Base-by-base conservation (phyloP, 2,797 vertebrate species). In the Anguilla pacifica region DNA sequence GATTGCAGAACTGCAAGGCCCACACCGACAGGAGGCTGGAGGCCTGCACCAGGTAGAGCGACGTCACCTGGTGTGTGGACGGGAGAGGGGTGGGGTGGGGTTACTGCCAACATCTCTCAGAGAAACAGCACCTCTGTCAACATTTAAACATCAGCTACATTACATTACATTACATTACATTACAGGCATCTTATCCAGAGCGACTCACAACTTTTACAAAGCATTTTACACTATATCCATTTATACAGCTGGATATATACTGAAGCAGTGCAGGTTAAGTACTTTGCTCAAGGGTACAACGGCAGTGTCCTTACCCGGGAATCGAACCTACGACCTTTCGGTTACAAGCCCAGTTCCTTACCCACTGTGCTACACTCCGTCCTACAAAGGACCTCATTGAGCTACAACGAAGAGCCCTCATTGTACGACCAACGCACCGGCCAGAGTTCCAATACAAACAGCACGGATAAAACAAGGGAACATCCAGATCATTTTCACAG, bases 1-100 rank as follows among this genome's bases (percentile, higher is more conserved):
- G 95, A 94, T 99, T 99, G 90, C 97, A 97, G 94, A 99, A 99
- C 94, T 99, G 99, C n/a, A 99, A 95, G 22, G 97, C 87, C 94
- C 97, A 99, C 88, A 99, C 98, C 1, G 97, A 95, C 87, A 99
- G 94, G 89, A 99, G 94, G 86, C 95, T 94, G 46, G 93, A 90
- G 53, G 97, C 94, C 90, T 99, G 98, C 70, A 98, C 95, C 1
- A 97, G 89, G 87, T 98, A 99, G 13, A 99, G 93, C 87, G 96
- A 96, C 0, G 92, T 97, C 53, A 96, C 97, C 98, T 99, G 87
- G 35, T 94, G 93, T n/a, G 89, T 88, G 49, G 64, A 89, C 51
- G 89, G 70, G 17, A 72, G 59, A 39, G 15, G 61, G 35, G 35
- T 35, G 35, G 35, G 35, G 35, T 35, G 19, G 35, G 61, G 61